A percentile compares a stretch with the other conserved stretches of the same genome.
These are phyloP conservation scores for Cabera pusaria DNA, from an alignment of 2,888 invertebrate genomes.

Conservation along the genomic window DNA sequence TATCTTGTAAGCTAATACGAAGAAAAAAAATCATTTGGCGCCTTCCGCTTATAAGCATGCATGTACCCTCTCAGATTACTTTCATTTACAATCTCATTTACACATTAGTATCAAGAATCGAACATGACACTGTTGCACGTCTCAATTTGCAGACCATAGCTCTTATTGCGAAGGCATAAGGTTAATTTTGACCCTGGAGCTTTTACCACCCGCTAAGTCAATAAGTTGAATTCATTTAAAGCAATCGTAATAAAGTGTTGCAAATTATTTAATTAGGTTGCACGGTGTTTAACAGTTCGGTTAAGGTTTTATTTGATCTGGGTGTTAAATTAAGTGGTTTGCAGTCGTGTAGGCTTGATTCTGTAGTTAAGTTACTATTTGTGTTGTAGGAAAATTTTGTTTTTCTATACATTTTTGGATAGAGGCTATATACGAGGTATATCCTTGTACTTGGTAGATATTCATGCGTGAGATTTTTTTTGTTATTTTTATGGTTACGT, in stretches of 20 bases:
- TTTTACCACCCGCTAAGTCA: conserved; percentile 67
- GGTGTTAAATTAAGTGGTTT: background rate
- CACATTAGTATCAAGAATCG: conserved; percentile 54
- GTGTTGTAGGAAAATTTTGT: no score
- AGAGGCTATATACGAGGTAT: no score
- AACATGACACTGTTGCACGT: conserved; percentile 28
- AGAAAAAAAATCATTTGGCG: no score
- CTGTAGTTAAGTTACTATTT: background rate
- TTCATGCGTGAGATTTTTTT: no score
- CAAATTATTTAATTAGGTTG: conserved; percentile 65
- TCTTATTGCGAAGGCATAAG: conserved; percentile 32
- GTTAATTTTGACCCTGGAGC: conserved; percentile 39
- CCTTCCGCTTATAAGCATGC: no score
- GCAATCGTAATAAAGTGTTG: conserved; percentile 64
- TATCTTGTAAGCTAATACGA: no score
- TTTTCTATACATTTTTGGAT: no score
- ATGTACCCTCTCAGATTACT: no score
- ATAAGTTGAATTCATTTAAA: conserved; percentile 59
- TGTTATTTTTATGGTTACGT: no score
- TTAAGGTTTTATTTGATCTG: conserved; percentile 5
- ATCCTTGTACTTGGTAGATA: no score
- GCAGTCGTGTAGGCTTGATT: background rate
- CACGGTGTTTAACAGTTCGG: conserved; percentile 25
- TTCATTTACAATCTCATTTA: no score
- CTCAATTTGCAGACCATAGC: conserved; percentile 10